Evolutionary conservation across 2,888 invertebrate species (phyloP), one percentile per base, ranked within the genome.

Genomic region (Yponomeuta sedellus): DNA sequence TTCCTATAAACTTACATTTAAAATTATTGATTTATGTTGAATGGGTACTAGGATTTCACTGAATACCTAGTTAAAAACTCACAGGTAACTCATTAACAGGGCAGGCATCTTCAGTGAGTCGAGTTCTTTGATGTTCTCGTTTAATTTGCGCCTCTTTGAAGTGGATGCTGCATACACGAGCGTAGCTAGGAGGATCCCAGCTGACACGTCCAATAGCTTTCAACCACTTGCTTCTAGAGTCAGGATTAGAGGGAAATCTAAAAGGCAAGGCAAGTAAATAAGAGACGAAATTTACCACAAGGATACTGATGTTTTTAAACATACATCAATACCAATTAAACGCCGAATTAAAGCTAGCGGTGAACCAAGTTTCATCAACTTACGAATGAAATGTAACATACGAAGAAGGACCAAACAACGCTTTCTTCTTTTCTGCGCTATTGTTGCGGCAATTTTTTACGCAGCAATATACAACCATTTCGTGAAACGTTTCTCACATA

Each of bases 381-480:
- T 52, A 66, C 66, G 61, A 61, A 12, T 66, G 66, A 61, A 66
- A 66, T 16, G 66, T 52, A 10, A 63, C 40, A 73, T 68, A 74
- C 16, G 64, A 2, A 20, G 64, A 2, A 20, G n/a, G 20, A 40
- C 64, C 19, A 52, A 64, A 58, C 12, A 34, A 34, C 6, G 34
- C 22, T 40, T 28, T 61, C 58, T 61, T 61, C 28, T 66, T 66
- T 19, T 66, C 72, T 39, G 71, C 75, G 58, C 71, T 75, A 34
- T 74, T 78, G 65, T 73, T 77, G 58, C 66, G 69, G 64, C 78
- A 78, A 10, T 75, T 75, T 69, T 73, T 73, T 6, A 78, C 78
- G 70, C 77, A 77, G 61, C 78, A 78, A 69, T 77, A 77, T 0
- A 69, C 70, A 10, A 77, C 77, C 78, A 78, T 78, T 59, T 58